Conservation (phyloP, 37 sponge, comb jelly and placozoan species). For the Haliclona indistincta region DNA sequence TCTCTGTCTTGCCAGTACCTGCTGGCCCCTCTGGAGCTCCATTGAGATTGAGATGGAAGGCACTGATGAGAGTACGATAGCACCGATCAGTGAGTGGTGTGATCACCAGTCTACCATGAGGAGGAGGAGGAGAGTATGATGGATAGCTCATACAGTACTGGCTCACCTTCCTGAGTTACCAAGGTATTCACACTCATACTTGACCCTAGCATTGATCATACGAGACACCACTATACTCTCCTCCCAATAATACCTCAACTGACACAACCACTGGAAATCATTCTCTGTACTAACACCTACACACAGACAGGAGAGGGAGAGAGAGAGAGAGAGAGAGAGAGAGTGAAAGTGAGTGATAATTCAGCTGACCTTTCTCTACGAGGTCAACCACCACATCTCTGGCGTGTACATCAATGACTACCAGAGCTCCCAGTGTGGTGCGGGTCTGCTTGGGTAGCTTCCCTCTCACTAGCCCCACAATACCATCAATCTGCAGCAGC, state of each 20-base stretch:
- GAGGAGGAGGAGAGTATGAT: neutral
- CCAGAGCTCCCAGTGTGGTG: constrained; percentile 95
- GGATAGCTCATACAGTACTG: neutral
- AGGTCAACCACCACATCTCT: constrained; percentile 85
- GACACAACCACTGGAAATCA: constrained; percentile 98
- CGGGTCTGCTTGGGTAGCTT: constrained; percentile 96
- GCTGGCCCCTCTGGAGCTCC: constrained; percentile 99
- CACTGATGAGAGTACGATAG: constrained; percentile 99
- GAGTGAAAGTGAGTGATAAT: too few species aligned
- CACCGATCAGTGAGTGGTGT: constrained; percentile 99
- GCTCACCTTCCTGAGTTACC: constrained; percentile 91
- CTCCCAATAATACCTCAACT: constrained; percentile 98
- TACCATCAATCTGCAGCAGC: too few species aligned
- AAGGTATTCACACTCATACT: constrained; percentile 96
- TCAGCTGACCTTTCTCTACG: constrained; percentile 62
- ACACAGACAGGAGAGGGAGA: neutral
- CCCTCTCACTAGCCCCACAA: constrained; percentile 94
- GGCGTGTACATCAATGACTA: constrained; percentile 97
- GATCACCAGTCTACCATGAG: constrained; percentile 86
- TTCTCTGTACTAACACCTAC: constrained; percentile 84
- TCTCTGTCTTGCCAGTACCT: constrained; percentile 89
- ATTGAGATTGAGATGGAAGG: constrained; percentile 94
- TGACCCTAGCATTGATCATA: constrained; percentile 91
- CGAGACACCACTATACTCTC: constrained; percentile 67
- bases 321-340: constrained; percentile 4